Evolutionary conservation across 2,113 vertebrate genomes (phyloP).

Genomic region (Malurus cyaneus): DNA sequence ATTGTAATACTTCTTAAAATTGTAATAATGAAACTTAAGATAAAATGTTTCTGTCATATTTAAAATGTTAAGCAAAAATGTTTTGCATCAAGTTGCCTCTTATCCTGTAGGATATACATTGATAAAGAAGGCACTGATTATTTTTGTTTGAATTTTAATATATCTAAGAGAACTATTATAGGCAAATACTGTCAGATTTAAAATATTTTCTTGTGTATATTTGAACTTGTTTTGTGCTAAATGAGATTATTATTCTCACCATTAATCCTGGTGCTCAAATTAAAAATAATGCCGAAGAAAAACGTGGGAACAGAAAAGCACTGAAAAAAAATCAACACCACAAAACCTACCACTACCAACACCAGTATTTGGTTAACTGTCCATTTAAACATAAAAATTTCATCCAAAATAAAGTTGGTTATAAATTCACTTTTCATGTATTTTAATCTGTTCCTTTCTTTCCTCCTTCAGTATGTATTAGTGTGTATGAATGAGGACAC

Average conservation of each 20-base stretch:
- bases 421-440: neutral
- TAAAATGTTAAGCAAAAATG: neutral
- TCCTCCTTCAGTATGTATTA: neutral
- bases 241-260: neutral
- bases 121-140: accelerated
- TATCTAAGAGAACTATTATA: neutral
- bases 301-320: neutral
- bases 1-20: neutral
- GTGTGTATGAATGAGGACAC: neutral
- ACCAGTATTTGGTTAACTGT: neutral
- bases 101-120: neutral
- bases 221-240: neutral
- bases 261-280: neutral
- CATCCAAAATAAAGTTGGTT: neutral
- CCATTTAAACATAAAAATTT: neutral
- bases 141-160: neutral
- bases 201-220: neutral
- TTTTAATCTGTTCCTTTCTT: neutral
- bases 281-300: neutral
- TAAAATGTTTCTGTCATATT: neutral
- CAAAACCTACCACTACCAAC: neutral
- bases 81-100: neutral
- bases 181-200: neutral
- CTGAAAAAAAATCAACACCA: neutral
- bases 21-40: neutral